Percentiles rank a stretch among this genome's conserved stretches.
Evolutionary conservation across 2,888 invertebrate species (phyloP).

Genomic region (Quadroppia sp.): DNA sequence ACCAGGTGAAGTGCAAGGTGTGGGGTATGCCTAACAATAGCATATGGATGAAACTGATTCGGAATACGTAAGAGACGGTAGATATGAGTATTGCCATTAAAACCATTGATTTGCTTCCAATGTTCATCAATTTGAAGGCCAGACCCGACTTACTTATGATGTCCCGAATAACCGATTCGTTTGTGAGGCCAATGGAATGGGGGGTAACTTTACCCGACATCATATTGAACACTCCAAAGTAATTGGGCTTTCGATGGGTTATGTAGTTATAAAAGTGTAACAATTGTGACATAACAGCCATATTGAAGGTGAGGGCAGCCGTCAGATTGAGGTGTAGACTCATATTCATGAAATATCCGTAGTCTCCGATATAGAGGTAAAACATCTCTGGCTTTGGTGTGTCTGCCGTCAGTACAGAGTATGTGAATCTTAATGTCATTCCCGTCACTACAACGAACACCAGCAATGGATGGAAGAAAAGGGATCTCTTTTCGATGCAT

Average conservation of each 20-base stretch:
- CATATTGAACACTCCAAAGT: constrained; percentile 23
- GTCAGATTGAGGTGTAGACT: constrained; percentile 34
- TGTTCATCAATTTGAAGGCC: background rate
- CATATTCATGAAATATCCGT: constrained; percentile 27
- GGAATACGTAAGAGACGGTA: background rate
- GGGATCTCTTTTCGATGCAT: background rate
- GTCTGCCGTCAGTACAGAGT: background rate
- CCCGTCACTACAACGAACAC: background rate
- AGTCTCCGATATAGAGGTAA: constrained; percentile 32
- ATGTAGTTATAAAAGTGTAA: constrained; percentile 11
- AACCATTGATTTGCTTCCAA: background rate
- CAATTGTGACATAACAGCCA: background rate
- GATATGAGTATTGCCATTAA: constrained; percentile 30
- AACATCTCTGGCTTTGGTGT: background rate
- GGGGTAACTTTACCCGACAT: constrained; percentile 14
- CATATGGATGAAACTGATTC: background rate
- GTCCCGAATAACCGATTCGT: background rate
- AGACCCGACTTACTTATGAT: background rate
- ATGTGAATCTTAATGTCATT: background rate
- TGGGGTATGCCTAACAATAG: constrained; percentile 22
- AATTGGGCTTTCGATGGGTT: background rate
- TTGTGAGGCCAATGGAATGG: background rate
- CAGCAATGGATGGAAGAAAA: background rate
- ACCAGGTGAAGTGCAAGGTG: background rate
- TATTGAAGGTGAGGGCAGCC: background rate